phyloP scores from a whole-genome alignment of 2,888 invertebrate genomes.

The Aricia artaxerxes region DNA sequence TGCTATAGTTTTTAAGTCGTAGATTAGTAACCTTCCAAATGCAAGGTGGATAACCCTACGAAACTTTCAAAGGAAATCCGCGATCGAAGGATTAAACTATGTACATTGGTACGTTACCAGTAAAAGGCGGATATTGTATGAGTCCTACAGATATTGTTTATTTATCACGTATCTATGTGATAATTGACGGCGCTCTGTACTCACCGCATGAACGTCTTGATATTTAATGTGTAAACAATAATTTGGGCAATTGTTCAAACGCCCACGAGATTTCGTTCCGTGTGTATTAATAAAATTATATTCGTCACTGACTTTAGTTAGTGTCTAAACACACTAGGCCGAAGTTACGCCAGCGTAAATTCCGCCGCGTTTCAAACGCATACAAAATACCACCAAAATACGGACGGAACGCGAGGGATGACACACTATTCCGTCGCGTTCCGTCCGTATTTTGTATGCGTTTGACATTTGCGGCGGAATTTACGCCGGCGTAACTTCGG shows the following conservation, averaged over 20 bases:
- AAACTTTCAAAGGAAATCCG: neutral
- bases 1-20: neutral
- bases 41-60: neutral
- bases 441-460: too few relatives aligned
- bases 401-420: too few relatives aligned
- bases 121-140: neutral
- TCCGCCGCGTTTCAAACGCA: too few relatives aligned
- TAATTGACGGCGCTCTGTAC: conserved; percentile 3
- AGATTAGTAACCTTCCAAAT: neutral
- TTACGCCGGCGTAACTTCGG: too few relatives aligned
- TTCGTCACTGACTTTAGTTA: neutral
- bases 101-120: neutral
- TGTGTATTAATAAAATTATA: neutral
- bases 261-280: conserved; percentile 24
- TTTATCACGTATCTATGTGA: neutral
- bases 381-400: too few relatives aligned
- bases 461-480: too few relatives aligned
- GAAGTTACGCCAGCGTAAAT: too few relatives aligned
- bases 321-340: too few relatives aligned
- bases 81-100: too few relatives aligned
- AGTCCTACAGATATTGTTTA: neutral
- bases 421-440: too few relatives aligned
- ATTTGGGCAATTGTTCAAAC: conserved; percentile 26
- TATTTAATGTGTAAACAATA: conserved; percentile 26
- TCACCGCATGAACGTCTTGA: neutral